Base-by-base conservation (phyloP, 2,113 vertebrate species). In the Gracilinanus agilis region DNA sequence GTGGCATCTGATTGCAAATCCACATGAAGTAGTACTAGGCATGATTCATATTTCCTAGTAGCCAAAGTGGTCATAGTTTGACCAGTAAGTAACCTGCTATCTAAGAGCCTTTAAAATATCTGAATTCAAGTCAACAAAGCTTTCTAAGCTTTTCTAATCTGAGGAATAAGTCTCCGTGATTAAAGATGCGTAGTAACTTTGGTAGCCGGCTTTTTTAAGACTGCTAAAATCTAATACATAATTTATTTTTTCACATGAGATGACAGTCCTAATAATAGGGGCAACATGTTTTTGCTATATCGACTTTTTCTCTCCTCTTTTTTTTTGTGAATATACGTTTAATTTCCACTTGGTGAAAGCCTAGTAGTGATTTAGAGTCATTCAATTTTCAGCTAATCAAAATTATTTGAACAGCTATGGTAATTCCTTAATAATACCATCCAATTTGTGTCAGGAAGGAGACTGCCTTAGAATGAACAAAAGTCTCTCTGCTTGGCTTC, bases 211-310 rank as follows among this genome's bases (percentile, higher is more conserved):
- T 91, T 96, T 54, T 96, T 96, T 93, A 97, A 91, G 54, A 95
- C 90, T 97, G 67, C 29, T 93, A 53, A 93, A 93, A 93, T 94
- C 92, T 92, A 96, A 90, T 94, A 54, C 96, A 96, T 97, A 96
- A 98, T 96, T 97, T 97, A 89, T 19, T 96, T 96, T 97, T 95
- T 94, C 95, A 97, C 88, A 96, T 94, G 94, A 94, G 94, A 61
- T 94, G 95, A 55, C 95, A 94, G 95, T 97, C 96, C 96, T 96
- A 97, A 96, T 97, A 95, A 93, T 94, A 93, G 96, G 67, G 96
- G 91, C 94, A 96, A 97, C 90, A 96, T 96, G 94, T 95, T n/a
- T 75, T n/a, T 40, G 34, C 34, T 75, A 9, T 13, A 7, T n/a
- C 13, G 5, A 75, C 34, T n/a, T 0, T 75, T 75, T 75, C n/a